A percentile compares a stretch with the other conserved stretches of the same genome.
These are phyloP conservation scores for Amblyjoppa proteus DNA, from an alignment of 2,888 invertebrate genomes.

Conservation along the genomic window DNA sequence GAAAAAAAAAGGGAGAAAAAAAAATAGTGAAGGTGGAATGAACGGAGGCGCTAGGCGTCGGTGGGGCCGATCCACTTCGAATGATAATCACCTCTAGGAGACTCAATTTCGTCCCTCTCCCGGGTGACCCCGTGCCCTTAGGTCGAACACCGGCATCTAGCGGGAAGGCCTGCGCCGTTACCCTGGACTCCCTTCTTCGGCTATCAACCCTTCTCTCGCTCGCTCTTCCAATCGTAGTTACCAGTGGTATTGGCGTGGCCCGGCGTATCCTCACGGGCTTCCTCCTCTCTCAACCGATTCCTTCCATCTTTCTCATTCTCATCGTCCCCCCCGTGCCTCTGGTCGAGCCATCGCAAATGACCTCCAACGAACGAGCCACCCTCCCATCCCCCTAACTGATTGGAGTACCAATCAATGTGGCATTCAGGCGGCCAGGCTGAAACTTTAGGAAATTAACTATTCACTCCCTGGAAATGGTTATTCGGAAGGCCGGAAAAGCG, in stretches of 20 bases:
- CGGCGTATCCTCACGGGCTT: constrained; percentile 56
- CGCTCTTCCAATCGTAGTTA: constrained; percentile 58
- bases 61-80: constrained; percentile 78
- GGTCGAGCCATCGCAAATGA: constrained; percentile 53
- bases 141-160: constrained; percentile 58
- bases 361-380: constrained; percentile 64
- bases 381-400: constrained; percentile 80
- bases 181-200: constrained; percentile 69
- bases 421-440: constrained; percentile 83
- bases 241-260: constrained; percentile 49
- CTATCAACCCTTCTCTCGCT: constrained; percentile 60
- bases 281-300: constrained; percentile 47
- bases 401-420: constrained; percentile 84
- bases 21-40: constrained; percentile 71
- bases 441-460: constrained; percentile 85
- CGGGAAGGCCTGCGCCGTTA: constrained; percentile 72
- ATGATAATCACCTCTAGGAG: constrained; percentile 83
- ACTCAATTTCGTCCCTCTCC: constrained; percentile 80
- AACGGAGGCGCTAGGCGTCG: constrained; percentile 62
- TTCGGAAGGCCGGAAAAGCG: constrained; percentile 80
- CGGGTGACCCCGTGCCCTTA: constrained; percentile 62
- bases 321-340: constrained; percentile 25
- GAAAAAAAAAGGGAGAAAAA: constrained; percentile 65
- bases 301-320: constrained; percentile 65
- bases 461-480: constrained; percentile 83